phyloP scores from a whole-genome alignment of 2,113 vertebrate genomes.

The Haemorhous mexicanus region DNA sequence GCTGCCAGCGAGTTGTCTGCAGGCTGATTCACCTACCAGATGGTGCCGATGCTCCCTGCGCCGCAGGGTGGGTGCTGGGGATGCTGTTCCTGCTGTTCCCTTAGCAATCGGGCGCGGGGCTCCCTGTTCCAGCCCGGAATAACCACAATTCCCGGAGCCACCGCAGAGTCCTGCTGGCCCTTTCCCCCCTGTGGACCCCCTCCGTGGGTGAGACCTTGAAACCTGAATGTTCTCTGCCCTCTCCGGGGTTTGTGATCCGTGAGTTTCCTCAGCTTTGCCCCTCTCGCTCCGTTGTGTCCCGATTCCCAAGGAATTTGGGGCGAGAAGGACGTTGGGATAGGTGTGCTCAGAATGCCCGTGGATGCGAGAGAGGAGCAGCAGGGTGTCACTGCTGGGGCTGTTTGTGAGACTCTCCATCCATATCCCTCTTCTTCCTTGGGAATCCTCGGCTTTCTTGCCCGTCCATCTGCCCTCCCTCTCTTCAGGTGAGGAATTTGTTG shows the following conservation, averaged over 20 bases:
- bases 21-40: slow-evolving; percentile 47
- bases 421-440: background rate
- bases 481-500: background rate
- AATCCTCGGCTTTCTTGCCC: background rate
- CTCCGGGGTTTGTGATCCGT: background rate
- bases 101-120: background rate
- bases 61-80: slow-evolving; percentile 33
- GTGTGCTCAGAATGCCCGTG: background rate
- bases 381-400: background rate
- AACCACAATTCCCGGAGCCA: background rate
- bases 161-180: background rate
- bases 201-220: background rate
- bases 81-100: slow-evolving; percentile 40
- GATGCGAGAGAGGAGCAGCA: background rate
- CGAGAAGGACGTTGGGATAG: rapidly evolving
- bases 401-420: rapidly evolving
- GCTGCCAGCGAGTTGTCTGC: slow-evolving; percentile 47
- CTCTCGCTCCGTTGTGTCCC: rapidly evolving
- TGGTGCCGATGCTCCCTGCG: slow-evolving; percentile 4
- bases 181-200: background rate
- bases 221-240: background rate
- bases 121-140: background rate
- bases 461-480: background rate
- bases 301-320: background rate
- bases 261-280: background rate